Evolutionary conservation across 2,888 invertebrate genomes (phyloP), one percentile per base, ranked within the genome.

Genomic region (Drosophila cognata): DNA sequence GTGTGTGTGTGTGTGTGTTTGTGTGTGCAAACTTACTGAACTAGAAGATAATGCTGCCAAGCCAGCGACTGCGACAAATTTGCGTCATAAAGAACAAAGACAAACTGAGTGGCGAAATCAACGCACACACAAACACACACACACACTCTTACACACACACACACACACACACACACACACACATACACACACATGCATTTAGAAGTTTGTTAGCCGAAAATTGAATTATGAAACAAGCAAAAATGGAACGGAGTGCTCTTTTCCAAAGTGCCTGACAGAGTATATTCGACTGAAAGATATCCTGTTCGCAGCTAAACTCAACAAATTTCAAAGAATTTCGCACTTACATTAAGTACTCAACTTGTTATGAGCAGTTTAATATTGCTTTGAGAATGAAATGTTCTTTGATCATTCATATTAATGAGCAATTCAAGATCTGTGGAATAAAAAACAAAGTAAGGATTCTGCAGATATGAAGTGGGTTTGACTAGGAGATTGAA

Each of bases 11-110:
- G 25, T 36, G 28, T 29, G 58, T 65, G 46, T 65, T 70, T 61
- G 61, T 65, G 46, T 73, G 70, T 59, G 61, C 56, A 73, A 79
- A 77, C 71, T 83, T 81, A 73, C 83, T 82, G 80, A 83, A 73
- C 87, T 85, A 80, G 83, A 86, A 85, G 84, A 84, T 73, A 74
- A 69, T 75, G 79, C 36, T 50, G 74, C 41, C 65, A 58, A 58
- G 36, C 55, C 70, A 57, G 48, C 50, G 57, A 74, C 53, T 78
- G 78, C 79, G 79, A 77, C 77, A 79, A 79, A 77, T 67, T 77
- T 79, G 70, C 67, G 66, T 55, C 78, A 69, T 52, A 66, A 68
- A 71, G 74, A 71, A 79, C 79, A 76, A 79, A 77, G 79, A 38
- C 56, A 55, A 56, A 52, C 29, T 48, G 28, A 56, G 43, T 28